Base-by-base conservation (phyloP, 2,797 vertebrate genomes). In the Okamejei kenojei region DNA sequence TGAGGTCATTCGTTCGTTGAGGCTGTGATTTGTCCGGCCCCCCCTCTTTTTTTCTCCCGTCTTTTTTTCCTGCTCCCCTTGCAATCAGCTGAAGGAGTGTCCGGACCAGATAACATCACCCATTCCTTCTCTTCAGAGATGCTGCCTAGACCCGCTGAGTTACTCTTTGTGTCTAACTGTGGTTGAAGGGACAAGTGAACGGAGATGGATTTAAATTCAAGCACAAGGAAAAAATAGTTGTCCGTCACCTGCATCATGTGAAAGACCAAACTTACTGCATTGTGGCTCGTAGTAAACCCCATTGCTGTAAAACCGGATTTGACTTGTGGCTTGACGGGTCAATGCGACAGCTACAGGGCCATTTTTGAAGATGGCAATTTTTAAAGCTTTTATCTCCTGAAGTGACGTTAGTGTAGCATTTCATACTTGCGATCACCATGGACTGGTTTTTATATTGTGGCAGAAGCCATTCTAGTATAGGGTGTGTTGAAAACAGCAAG, bases 241-340 rank as follows among this genome's bases (percentile, higher is more conserved):
- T 86, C n/a, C n/a, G 32, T 65, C 63, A 32, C 61, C 17, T 65
- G 15, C n/a, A 68, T 8, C 32, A 88, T 1, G 23, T 68, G 63
- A 35, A 68, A 65, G 7, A 35, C 35, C 35, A 54, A 0, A n/a
- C 97, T 96, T 93, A 96, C 96, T 95, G 0, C 96, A 97, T 0
- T 97, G 95, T 58, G 97, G 96, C 94, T 98, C 96, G 0, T 97
- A 97, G 95, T 97, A 97, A 93, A 97, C 93, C 0, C 97, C 96
- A 0, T 96, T 96, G 94, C 96, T 97, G 94, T 97, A 96, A 95
- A 97, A 98, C 93, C 96, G 95, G 82, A 97, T n/a, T 97, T 0
- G 95, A 96, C 7, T 94, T 95, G 58, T 97, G 97, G 0, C 95
- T 93, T 9, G n/a, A n/a, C n/a, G 97, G 97, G 0, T 98, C 97